Percentiles rank a stretch among this genome's conserved stretches.
These are phyloP conservation scores for Leucophora obtusa DNA, from an alignment of 2,888 invertebrate species.

Conservation along the genomic window DNA sequence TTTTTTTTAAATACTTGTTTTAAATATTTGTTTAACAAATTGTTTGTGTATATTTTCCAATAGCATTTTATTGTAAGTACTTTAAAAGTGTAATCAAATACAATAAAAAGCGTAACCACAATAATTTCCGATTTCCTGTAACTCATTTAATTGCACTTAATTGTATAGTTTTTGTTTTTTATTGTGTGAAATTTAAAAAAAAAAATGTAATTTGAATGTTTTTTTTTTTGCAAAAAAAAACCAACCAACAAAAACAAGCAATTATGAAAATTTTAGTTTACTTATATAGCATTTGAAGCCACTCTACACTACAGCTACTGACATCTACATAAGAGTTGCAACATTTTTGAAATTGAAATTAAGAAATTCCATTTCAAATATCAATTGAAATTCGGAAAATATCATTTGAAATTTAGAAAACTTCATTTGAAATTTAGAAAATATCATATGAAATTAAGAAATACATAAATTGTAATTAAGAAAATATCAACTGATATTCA, in stretches of 20 bases:
- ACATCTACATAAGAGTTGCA: too few relatives aligned
- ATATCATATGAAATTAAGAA: too few relatives aligned
- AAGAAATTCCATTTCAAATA: too few relatives aligned
- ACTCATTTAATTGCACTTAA: conserved; percentile 50
- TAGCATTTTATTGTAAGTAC: neutral
- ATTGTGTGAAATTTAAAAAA: conserved; percentile 15
- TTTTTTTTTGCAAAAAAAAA: conserved; percentile 1
- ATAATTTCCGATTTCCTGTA: conserved; percentile 57
- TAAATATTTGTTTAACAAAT: conserved; percentile 38
- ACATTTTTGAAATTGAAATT: too few relatives aligned
- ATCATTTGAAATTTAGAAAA: too few relatives aligned
- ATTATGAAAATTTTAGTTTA: neutral
- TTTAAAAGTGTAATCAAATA: conserved; percentile 43
- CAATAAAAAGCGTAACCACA: conserved; percentile 44
- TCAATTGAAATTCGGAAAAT: too few relatives aligned
- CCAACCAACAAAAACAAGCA: neutral
- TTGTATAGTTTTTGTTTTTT: conserved; percentile 13
- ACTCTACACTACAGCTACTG: neutral
- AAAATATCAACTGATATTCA: too few relatives aligned
- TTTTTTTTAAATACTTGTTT: conserved; percentile 25
- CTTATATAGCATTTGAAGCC: neutral
- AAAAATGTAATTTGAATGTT: neutral
- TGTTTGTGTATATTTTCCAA: conserved; percentile 26
- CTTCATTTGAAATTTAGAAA: too few relatives aligned
- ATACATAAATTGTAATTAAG: too few relatives aligned